Conservation (phyloP, 2,113 vertebrate species). For the Typhlomys cinereus region DNA sequence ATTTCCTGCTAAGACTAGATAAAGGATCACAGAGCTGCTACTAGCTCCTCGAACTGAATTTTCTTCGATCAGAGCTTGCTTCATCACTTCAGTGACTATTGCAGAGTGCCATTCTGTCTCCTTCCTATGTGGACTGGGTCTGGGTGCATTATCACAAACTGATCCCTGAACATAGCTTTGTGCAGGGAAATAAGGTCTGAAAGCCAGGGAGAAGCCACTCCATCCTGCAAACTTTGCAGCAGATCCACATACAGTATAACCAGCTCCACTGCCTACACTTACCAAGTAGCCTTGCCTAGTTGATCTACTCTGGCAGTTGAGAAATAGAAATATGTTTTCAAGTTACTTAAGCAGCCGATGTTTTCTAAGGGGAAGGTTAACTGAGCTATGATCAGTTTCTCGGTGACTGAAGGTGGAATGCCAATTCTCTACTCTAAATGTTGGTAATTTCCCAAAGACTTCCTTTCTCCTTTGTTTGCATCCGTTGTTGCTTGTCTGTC, state of each 20-base stretch:
- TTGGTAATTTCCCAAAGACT: neutral
- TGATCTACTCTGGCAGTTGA: neutral
- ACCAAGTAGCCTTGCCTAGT: neutral
- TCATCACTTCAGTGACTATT: neutral
- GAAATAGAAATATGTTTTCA: constrained; percentile 31
- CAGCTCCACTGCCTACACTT: neutral
- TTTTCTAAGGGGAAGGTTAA: constrained; percentile 58
- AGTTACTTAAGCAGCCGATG: constrained; percentile 15
- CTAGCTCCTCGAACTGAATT: constrained; percentile 21
- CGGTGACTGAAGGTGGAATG: neutral
- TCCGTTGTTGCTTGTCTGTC: too few relatives aligned
- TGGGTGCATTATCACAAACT: accelerated
- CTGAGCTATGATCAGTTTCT: neutral
- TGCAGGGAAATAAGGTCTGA: neutral
- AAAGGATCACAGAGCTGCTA: neutral
- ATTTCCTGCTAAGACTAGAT: constrained; percentile 45
- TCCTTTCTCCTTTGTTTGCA: neutral
- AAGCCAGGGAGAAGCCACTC: neutral
- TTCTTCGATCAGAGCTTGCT: neutral
- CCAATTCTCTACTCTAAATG: neutral
- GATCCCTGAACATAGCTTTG: neutral
- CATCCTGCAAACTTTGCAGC: neutral
- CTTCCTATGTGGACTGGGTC: neutral
- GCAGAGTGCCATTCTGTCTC: accelerated
- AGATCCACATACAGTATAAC: neutral